These are phyloP conservation scores for Eupithecia centaureata DNA, from an alignment of 2,888 invertebrate species.

Conservation along the genomic window DNA sequence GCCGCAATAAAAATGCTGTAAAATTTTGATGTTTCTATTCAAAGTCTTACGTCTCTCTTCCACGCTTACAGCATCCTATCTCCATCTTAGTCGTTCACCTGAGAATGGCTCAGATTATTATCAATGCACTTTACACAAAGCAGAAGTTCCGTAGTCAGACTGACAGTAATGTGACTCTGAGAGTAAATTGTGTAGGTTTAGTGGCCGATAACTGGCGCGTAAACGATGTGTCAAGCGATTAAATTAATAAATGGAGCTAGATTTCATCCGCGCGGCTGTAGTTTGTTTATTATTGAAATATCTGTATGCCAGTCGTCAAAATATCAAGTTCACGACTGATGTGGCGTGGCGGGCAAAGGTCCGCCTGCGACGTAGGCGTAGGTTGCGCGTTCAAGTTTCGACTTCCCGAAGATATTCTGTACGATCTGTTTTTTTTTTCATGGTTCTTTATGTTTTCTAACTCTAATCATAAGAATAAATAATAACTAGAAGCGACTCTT, in stretches of 20 bases:
- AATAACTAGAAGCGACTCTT: no score
- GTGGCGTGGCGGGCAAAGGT: no score
- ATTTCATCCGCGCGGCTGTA: constrained; percentile 55
- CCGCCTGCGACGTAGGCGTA: neutral
- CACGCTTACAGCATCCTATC: constrained; percentile 40
- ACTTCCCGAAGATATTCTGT: no score
- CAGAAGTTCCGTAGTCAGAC: constrained; percentile 74
- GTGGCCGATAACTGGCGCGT: constrained; percentile 70
- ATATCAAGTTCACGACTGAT: no score
- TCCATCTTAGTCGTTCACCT: constrained; percentile 56
- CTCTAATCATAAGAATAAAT: no score
- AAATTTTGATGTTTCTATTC: constrained; percentile 84
- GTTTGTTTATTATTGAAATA: constrained; percentile 49
- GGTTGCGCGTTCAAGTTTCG: no score
- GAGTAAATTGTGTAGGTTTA: constrained; percentile 80
- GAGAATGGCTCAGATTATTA: constrained; percentile 80
- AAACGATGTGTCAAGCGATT: constrained; percentile 80
- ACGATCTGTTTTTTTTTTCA: no score
- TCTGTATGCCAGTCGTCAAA: constrained; percentile 19
- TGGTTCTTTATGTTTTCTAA: no score
- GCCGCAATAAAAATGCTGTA: constrained; percentile 82
- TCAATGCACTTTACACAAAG: constrained; percentile 84
- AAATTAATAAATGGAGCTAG: constrained; percentile 76
- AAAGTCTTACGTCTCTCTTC: constrained; percentile 57
- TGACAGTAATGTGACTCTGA: constrained; percentile 82